Base-by-base conservation (phyloP, 1,140 invertebrate species). In the Caerostris extrusa region DNA sequence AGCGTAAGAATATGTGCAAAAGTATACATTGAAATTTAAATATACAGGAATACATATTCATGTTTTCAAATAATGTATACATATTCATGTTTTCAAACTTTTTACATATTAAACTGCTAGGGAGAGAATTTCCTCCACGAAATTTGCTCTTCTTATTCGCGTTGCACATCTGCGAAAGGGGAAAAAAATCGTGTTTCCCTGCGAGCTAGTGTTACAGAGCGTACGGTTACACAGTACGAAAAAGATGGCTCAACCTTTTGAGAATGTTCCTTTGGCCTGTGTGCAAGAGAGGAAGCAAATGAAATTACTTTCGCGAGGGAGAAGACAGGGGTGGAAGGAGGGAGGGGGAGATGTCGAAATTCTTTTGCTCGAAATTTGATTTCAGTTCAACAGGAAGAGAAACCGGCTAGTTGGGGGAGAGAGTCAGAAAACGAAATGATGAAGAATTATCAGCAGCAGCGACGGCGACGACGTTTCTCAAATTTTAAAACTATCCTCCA, bases 401-500 rank as follows among this genome's bases (percentile, higher is more conserved):
- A n/a, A 67, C 61, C 6, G n/a, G 14, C 53, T 12, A 12, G 34
- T 34, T 34, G 34, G 34, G 34, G 34, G 34, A 34, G 34, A 34
- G 34, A 34, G 34, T 34, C 34, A 34, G 69, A 77, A 77, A 77
- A 77, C 71, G 71, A 77, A 77, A 77, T 77, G 69, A 34, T 19
- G 19, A 61, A 61, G 60, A 61, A 34, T 1, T 34, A 34, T 34
- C 34, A 34, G 34, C 34, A 34, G 34, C 34, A 34, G 34, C 0
- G 60, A 14, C 34, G 34, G 5, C 71, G 8, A 34, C 71, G 34
- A 50, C 50, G 71, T 77, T 34, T 77, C 71, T 77, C 50, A 77
- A 77, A 77, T 77, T 77, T 77, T 34, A 77, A 77, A 77, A 77
- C 69, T 77, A 77, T 77, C 10, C 50, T 77, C 71, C 7, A 50